Percentiles rank a stretch among this genome's conserved stretches.
Conservation (phyloP, 2,888 invertebrate species). For the Thelaira solivaga region DNA sequence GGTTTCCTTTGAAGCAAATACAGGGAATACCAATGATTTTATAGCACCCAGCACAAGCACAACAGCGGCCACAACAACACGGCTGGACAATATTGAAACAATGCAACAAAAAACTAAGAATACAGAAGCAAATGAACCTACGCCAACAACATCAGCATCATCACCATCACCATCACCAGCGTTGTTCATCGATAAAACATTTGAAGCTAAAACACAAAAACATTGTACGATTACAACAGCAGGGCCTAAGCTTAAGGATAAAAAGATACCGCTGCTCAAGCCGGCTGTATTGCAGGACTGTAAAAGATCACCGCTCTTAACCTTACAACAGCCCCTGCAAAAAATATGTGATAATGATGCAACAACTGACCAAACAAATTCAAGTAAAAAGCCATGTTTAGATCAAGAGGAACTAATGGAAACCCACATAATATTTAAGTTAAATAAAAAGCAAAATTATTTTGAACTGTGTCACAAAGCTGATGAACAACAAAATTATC, state of each 20-base stretch:
- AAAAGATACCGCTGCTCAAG: constrained; percentile 48
- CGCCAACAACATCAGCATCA: constrained; percentile 30
- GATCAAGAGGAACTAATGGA: constrained; percentile 14
- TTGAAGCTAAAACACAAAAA: constrained; percentile 21
- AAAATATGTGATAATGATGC: constrained; percentile 45
- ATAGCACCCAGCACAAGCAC: constrained; percentile 12
- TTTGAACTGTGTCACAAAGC: background rate
- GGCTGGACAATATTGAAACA: constrained; percentile 42
- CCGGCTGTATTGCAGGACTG: constrained; percentile 28
- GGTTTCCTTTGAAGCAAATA: constrained; percentile 43
- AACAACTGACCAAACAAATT: background rate
- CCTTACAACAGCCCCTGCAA: constrained; percentile 33
- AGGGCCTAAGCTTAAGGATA: constrained; percentile 35
- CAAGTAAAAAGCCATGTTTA: constrained; percentile 7
- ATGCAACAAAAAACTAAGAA: constrained; percentile 37
- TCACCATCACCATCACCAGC: constrained; percentile 1
- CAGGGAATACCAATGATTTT: constrained; percentile 39
- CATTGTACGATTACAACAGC: constrained; percentile 3
- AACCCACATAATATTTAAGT: constrained; percentile 32
- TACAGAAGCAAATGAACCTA: constrained; percentile 41
- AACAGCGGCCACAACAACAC: constrained; percentile 1
- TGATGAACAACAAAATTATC: background rate
- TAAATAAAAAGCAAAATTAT: background rate
- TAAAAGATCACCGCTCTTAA: constrained; percentile 38
- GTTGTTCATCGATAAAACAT: constrained; percentile 26